phyloP scores from a whole-genome alignment of 2,888 invertebrate species.

The Ptycholaimellus sp. region DNA sequence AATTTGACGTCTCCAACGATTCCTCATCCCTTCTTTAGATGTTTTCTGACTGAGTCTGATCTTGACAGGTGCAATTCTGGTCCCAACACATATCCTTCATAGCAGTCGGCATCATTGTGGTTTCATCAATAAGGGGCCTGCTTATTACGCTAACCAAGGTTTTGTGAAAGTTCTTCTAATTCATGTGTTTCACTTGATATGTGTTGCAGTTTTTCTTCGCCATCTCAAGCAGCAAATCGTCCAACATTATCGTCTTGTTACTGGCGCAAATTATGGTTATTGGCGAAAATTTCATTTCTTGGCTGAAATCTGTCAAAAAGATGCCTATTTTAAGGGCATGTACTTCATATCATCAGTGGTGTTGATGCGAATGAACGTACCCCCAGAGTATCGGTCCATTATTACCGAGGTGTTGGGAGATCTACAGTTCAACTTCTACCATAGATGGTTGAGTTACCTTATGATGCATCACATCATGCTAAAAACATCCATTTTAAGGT shows the following conservation, averaged over 20 bases:
- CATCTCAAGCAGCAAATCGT: slow-evolving; percentile 91
- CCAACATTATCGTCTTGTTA: slow-evolving; percentile 82
- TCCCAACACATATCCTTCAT: slow-evolving; percentile 94
- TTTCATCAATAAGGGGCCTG: slow-evolving; percentile 84
- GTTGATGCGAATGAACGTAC: slow-evolving; percentile 97
- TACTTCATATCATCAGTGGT: slow-evolving; percentile 93
- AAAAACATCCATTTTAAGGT: not conserved
- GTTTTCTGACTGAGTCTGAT: not conserved
- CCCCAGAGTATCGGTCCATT: slow-evolving; percentile 69
- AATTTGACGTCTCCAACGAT: slow-evolving; percentile 44
- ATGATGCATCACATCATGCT: not conserved
- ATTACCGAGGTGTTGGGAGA: slow-evolving; percentile 77
- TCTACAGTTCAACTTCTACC: slow-evolving; percentile 92
- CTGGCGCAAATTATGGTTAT: slow-evolving; percentile 81
- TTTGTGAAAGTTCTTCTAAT: slow-evolving; percentile 4
- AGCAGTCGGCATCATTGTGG: slow-evolving; percentile 82
- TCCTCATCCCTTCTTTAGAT: not conserved
- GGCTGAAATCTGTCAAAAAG: no score
- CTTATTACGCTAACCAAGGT: slow-evolving; percentile 88
- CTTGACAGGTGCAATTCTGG: slow-evolving; percentile 69
- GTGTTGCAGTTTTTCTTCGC: slow-evolving; percentile 74
- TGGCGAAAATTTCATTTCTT: not conserved
- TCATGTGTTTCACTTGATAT: slow-evolving; percentile 6
- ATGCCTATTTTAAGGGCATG: slow-evolving; percentile 69
- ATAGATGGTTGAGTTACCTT: slow-evolving; percentile 62